phyloP scores from a whole-genome alignment of 1,140 invertebrate species.

The Drosophila bipectinata region DNA sequence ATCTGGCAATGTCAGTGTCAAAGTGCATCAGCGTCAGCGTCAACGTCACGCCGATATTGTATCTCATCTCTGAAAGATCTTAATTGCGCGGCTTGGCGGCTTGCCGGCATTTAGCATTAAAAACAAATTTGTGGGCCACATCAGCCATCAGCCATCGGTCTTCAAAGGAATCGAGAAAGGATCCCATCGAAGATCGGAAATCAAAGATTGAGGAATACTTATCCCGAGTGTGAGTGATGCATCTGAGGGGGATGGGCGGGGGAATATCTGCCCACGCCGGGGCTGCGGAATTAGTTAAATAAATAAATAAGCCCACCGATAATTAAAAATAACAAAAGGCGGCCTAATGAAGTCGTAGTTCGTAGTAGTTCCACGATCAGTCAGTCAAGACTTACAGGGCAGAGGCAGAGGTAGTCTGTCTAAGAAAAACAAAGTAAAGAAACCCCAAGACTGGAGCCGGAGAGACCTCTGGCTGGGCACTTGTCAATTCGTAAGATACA shows the following conservation, averaged over 20 bases:
- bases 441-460: conserved; percentile 7
- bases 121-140: conserved; percentile 43
- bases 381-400: conserved; percentile 50
- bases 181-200: conserved; percentile 14
- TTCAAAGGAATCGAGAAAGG: conserved; percentile 30
- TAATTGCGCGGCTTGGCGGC: conserved; percentile 40
- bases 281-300: conserved; percentile 67
- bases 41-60: conserved; percentile 51
- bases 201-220: conserved; percentile 21
- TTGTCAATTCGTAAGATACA: conserved; percentile 78
- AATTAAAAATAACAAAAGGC: conserved; percentile 79
- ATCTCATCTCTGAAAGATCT: conserved; percentile 52
- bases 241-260: background rate
- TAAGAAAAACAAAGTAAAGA: conserved; percentile 41
- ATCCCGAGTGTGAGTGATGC: conserved; percentile 20
- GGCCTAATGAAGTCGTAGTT: conserved; percentile 74
- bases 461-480: conserved; percentile 43
- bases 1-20: conserved; percentile 75
- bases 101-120: conserved; percentile 39
- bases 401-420: conserved; percentile 27
- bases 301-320: conserved; percentile 70
- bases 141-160: background rate
- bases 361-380: conserved; percentile 42
- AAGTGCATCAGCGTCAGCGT: conserved; percentile 61
- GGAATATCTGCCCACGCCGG: conserved; percentile 31